These are phyloP conservation scores for Mormyrus hasselquistii DNA, from an alignment of 2,797 vertebrate species.

Conservation along the genomic window DNA sequence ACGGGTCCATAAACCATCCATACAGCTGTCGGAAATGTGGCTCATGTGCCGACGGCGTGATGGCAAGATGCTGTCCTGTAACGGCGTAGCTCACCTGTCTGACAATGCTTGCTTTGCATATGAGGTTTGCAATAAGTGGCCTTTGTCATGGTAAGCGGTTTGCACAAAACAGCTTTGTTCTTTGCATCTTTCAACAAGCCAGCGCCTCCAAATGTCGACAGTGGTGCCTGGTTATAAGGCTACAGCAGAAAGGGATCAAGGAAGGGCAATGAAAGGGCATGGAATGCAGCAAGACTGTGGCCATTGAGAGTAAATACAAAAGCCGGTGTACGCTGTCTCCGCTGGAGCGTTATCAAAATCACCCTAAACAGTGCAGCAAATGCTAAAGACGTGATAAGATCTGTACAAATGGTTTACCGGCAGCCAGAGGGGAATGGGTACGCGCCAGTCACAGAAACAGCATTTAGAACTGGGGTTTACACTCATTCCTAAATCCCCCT, in stretches of 20 bases:
- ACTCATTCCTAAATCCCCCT: not conserved
- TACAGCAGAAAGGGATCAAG: slow-evolving; percentile 26
- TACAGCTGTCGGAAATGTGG: not conserved
- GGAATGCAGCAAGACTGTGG: not conserved
- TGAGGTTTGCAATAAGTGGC: slow-evolving; percentile 98
- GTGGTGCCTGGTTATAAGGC: slow-evolving; percentile 59
- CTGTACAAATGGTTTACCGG: not conserved
- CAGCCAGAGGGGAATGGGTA: not conserved
- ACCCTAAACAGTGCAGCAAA: not conserved
- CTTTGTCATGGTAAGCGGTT: slow-evolving; percentile 97
- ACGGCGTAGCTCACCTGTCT: slow-evolving; percentile 73
- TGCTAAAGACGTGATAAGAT: not conserved
- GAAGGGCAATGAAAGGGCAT: too few species aligned
- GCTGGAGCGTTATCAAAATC: not conserved
- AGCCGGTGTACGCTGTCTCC: not conserved
- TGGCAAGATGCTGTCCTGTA: not conserved
- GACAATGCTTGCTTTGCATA: slow-evolving; percentile 92
- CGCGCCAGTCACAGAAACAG: not conserved
- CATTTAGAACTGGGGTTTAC: not conserved
- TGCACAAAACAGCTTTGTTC: slow-evolving; percentile 97
- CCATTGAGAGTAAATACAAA: not conserved
- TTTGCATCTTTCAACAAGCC: slow-evolving; percentile 85
- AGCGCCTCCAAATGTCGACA: slow-evolving; percentile 62
- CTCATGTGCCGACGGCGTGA: not conserved
- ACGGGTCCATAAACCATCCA: not conserved